Evolutionary conservation across 2,888 invertebrate genomes (phyloP).

Genomic region (Entomobrya multifasciata): DNA sequence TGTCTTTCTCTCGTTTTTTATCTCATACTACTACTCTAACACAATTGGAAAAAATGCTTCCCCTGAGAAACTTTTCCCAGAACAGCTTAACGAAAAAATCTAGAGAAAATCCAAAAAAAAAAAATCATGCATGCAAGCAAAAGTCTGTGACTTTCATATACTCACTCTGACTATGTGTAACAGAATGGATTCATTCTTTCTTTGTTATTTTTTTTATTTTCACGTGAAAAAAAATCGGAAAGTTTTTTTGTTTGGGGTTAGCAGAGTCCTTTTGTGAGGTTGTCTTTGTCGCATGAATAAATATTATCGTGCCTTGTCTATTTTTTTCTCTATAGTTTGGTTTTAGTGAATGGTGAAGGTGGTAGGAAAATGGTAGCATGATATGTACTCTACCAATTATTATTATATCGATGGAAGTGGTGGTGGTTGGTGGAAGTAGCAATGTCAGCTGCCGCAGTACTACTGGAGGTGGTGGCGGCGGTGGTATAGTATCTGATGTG

Average conservation of each 20-base stretch:
- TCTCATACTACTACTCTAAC: too few relatives aligned
- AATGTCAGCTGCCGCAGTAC: too few relatives aligned
- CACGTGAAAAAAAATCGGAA: background rate
- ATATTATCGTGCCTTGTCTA: conserved; percentile 4
- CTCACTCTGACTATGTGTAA: too few relatives aligned
- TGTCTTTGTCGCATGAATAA: conserved; percentile 5
- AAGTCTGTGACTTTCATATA: too few relatives aligned
- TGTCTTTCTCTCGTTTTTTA: too few relatives aligned
- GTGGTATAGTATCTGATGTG: background rate
- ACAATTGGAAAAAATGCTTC: too few relatives aligned
- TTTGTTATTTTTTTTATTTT: background rate
- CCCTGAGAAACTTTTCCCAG: too few relatives aligned
- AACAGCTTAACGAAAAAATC: too few relatives aligned
- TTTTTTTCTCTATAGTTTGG: background rate
- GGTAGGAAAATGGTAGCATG: conserved; percentile 5
- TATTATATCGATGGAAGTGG: conserved; percentile 26
- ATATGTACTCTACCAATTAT: background rate
- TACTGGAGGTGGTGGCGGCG: background rate
- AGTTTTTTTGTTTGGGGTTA: background rate
- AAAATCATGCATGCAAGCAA: too few relatives aligned
- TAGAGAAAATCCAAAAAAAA: too few relatives aligned
- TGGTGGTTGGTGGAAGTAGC: background rate
- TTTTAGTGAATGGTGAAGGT: background rate
- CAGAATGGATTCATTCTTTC: too few relatives aligned
- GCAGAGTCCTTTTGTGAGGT: background rate